These are phyloP conservation scores for Rhincodon typus DNA, from an alignment of 2,797 vertebrate genomes.

Conservation along the genomic window DNA sequence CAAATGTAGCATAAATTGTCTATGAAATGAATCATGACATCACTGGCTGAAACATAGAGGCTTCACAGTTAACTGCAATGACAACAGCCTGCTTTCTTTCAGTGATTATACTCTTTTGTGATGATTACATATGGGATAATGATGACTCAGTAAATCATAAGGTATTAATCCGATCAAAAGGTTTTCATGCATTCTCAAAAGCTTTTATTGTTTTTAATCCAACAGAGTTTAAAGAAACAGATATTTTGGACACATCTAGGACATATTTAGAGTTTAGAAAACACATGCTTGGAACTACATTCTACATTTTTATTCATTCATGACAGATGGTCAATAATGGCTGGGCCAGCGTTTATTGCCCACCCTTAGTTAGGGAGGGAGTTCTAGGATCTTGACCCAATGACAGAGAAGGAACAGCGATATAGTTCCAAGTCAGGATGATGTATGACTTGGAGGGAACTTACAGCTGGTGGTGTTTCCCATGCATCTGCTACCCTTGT, in stretches of 20 bases:
- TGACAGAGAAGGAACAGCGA: too few species aligned
- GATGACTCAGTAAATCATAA: conserved; percentile 9
- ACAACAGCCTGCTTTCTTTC: neutral
- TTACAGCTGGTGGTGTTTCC: too few species aligned
- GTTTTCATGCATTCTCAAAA: neutral
- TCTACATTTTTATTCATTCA: neutral
- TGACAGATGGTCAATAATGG: too few species aligned
- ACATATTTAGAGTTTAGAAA: neutral
- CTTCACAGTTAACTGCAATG: neutral
- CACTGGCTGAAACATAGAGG: neutral
- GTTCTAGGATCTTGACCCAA: too few species aligned
- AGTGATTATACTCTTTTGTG: conserved; percentile 3
- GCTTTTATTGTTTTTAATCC: neutral
- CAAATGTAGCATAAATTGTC: neutral
- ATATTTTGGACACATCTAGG: neutral
- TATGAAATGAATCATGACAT: neutral
- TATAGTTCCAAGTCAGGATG: too few species aligned
- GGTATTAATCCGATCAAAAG: conserved; percentile 26
- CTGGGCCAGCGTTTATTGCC: too few species aligned
- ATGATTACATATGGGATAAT: conserved; percentile 25
- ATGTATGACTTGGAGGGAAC: too few species aligned
- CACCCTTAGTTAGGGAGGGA: too few species aligned
- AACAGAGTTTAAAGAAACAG: neutral
- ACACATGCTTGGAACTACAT: neutral
- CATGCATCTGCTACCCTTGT: too few species aligned